These are phyloP conservation scores for Glaucopsyche alexis DNA, from an alignment of 2,888 invertebrate species.

Conservation along the genomic window DNA sequence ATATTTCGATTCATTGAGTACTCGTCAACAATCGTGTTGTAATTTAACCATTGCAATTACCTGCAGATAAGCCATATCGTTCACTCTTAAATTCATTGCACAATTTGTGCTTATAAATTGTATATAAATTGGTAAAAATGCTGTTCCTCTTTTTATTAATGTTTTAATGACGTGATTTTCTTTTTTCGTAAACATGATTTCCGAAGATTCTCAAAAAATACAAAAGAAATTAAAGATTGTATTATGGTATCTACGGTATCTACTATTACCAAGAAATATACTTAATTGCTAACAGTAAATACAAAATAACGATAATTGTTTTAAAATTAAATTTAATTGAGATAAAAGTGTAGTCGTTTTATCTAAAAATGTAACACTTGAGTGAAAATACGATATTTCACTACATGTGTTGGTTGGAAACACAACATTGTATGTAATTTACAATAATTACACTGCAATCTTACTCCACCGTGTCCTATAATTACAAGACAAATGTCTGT, in stretches of 20 bases:
- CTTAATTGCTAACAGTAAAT: constrained; percentile 12
- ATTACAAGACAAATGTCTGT: constrained; percentile 13
- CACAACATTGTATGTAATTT: constrained; percentile 6
- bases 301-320: constrained; percentile 2
- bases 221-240: background rate
- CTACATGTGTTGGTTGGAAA: background rate
- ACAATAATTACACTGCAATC: background rate
- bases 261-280: background rate
- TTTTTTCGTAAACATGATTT: too few species aligned
- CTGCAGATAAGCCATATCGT: background rate
- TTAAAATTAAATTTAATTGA: constrained; percentile 1
- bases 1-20: background rate
- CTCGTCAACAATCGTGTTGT: background rate
- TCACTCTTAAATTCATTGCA: background rate
- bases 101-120: background rate
- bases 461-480: background rate
- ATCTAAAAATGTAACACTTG: background rate
- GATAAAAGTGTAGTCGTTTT: background rate
- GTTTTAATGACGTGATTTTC: too few species aligned
- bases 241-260: too few species aligned
- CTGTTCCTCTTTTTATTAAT: background rate
- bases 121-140: background rate
- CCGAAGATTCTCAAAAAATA: background rate
- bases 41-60: constrained; percentile 30
- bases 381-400: constrained; percentile 4